Evolutionary conservation across 1,140 invertebrate species (phyloP), one percentile per base, ranked within the genome.

Genomic region (Lordiphosa stackelbergi): DNA sequence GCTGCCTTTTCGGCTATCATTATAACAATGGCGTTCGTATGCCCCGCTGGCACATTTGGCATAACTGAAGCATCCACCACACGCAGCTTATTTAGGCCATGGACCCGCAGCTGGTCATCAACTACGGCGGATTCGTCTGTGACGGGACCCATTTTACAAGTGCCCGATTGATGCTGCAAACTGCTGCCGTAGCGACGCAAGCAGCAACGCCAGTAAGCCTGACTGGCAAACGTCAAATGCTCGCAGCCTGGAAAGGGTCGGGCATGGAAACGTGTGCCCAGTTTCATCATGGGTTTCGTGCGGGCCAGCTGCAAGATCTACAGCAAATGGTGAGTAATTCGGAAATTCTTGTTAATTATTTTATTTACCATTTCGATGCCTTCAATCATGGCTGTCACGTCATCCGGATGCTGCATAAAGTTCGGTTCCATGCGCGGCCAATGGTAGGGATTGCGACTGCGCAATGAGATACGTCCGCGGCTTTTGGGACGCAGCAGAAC

Each of bases 351-450:
- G 2, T 58, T 40, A 10, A 8, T 5, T 37, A 37, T 22, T 8
- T 22, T 51, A 70, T 75, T 88, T 87, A 93, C 93, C 88, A 92
- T 90, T 87, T 93, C 92, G 13, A 95, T 91, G 40, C 93, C 94
- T 83, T 94, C 91, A 7, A 93, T 90, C 81, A 95, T 89, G 1
- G 91, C 91, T 7, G 88, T 81, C 2, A 95, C 64, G 85, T 96
- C 94, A 5, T 91, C 88, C 1, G 90, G 87, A 63, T 94, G 87
- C 10, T 90, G 86, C 71, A 95, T 93, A 78, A 95, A 96, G 86
- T 95, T 96, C 0, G 94, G 92, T 28, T 94, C 88, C 61, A 97
- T 92, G 41, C 90, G 88, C 0, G 96, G 96, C 87, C 91, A 90
- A 28, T 93, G 90, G 0, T 90, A 89, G 0, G 95, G 95, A 89